phyloP scores from a whole-genome alignment of 2,113 vertebrate species.

The Hemiscyllium ocellatum region DNA sequence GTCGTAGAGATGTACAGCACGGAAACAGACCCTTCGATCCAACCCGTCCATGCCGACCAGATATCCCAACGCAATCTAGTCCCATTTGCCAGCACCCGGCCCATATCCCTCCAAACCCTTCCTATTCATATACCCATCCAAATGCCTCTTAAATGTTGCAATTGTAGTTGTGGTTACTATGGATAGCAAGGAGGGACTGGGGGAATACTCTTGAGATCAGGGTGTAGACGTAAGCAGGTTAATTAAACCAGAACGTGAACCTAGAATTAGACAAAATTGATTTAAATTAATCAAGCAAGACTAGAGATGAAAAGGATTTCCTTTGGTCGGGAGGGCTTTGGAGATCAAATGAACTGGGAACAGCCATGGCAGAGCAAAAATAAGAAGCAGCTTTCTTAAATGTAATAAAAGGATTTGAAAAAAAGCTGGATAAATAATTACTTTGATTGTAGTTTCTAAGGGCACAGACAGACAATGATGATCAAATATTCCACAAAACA shows the following conservation, averaged over 20 bases:
- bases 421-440: neutral
- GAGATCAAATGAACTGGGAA: neutral
- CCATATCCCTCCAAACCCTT: no score
- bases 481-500: neutral
- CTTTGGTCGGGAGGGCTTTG: neutral
- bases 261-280: neutral
- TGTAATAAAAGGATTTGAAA: neutral
- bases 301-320: neutral
- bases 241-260: neutral
- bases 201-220: neutral
- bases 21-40: no score
- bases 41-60: no score
- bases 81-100: no score
- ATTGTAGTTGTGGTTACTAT: neutral
- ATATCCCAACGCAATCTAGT: no score
- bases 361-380: neutral
- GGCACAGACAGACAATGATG: neutral
- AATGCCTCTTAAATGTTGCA: no score
- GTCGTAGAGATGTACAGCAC: no score
- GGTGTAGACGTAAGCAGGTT: neutral
- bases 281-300: neutral
- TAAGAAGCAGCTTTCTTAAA: neutral
- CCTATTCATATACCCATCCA: no score
- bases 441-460: neutral
- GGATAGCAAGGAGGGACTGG: neutral